phyloP scores from a whole-genome alignment of 2,113 vertebrate genomes.

The Atrichornis clamosus region DNA sequence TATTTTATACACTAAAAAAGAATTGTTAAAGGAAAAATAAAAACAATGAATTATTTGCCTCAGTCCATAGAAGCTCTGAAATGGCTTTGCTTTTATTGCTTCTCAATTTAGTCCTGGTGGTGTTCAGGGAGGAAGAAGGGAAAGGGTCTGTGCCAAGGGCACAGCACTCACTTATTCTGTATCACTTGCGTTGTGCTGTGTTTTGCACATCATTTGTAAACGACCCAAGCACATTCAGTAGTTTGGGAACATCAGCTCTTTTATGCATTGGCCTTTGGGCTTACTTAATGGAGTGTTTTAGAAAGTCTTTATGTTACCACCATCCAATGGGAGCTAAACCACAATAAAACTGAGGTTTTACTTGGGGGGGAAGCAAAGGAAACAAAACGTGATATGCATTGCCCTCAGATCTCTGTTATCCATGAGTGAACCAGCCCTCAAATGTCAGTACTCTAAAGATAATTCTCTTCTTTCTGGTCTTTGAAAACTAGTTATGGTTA shows the following conservation, averaged over 20 bases:
- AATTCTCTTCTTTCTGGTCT: not conserved
- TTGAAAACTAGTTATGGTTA: not conserved
- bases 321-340: not conserved
- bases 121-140: not conserved
- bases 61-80: not conserved
- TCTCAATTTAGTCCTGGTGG: not conserved
- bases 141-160: not conserved
- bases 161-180: not conserved
- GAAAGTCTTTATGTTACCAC: not conserved
- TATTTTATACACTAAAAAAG: not conserved
- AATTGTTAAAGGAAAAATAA: not conserved
- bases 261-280: not conserved
- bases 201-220: not conserved
- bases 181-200: not conserved
- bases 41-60: not conserved
- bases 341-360: not conserved
- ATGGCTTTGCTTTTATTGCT: not conserved
- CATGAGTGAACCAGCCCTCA: not conserved
- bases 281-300: not conserved
- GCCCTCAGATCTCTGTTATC: not conserved
- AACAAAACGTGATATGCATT: not conserved
- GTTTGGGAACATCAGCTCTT: not conserved
- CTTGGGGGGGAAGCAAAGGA: not conserved
- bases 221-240: not conserved
- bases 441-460: not conserved